phyloP scores from a whole-genome alignment of 1,140 invertebrate species.

The Eufriesea mexicana region DNA sequence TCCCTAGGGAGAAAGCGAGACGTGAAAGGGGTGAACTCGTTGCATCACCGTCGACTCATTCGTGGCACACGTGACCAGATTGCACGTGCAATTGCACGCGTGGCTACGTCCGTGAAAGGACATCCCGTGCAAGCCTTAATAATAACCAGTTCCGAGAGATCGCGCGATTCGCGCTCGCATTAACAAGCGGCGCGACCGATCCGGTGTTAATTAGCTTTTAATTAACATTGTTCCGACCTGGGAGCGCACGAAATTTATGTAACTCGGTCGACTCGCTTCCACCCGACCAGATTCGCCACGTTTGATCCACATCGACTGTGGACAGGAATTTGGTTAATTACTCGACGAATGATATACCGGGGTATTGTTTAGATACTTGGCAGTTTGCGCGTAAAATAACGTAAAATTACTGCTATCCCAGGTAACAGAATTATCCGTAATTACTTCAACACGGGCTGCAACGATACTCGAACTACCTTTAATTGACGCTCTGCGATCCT shows the following conservation, averaged over 20 bases:
- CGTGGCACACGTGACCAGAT: not conserved
- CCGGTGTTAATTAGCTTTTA: constrained; percentile 47
- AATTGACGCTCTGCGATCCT: too few relatives aligned
- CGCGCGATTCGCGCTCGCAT: constrained; percentile 27
- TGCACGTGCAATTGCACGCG: constrained; percentile 8
- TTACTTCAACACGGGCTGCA: too few relatives aligned
- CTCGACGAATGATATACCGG: too few relatives aligned
- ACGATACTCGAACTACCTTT: too few relatives aligned
- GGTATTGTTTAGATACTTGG: not conserved
- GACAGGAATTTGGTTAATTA: constrained; percentile 4
- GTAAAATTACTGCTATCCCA: too few relatives aligned
- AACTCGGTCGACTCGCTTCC: constrained; percentile 24
- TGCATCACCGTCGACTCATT: not conserved
- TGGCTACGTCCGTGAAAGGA: not conserved
- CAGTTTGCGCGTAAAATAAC: not conserved
- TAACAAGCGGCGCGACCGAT: constrained; percentile 30
- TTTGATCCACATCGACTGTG: not conserved
- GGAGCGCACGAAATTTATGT: constrained; percentile 7
- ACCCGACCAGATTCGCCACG: not conserved
- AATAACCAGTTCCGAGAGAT: not conserved
- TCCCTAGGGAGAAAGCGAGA: not conserved
- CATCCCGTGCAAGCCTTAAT: not conserved
- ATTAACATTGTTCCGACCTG: constrained; percentile 23
- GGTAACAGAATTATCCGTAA: too few relatives aligned
- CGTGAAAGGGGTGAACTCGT: not conserved